These are phyloP conservation scores for Synanthedon formicaeformis DNA, from an alignment of 2,888 invertebrate species.

Conservation along the genomic window DNA sequence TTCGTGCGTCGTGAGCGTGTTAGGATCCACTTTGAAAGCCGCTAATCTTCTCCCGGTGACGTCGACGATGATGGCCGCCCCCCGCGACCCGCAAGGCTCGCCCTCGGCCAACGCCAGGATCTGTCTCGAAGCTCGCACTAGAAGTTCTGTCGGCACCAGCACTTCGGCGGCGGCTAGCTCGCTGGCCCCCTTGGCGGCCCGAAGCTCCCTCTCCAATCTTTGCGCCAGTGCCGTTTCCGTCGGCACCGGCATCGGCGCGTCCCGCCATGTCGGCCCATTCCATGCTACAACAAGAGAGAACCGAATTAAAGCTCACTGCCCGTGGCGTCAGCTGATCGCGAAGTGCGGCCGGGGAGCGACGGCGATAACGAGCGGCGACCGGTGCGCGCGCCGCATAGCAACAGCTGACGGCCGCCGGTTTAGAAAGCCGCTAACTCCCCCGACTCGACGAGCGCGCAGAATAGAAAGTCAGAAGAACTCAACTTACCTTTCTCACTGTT, in stretches of 20 bases:
- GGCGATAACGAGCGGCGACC: slow-evolving; percentile 1
- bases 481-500: slow-evolving; percentile 79
- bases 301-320: slow-evolving; percentile 41
- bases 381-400: slow-evolving; percentile 61
- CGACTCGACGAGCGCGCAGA: slow-evolving; percentile 21
- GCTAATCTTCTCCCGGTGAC: slow-evolving; percentile 84
- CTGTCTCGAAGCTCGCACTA: slow-evolving; percentile 82
- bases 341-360: slow-evolving; percentile 13
- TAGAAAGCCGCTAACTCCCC: slow-evolving; percentile 55
- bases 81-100: slow-evolving; percentile 90
- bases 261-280: slow-evolving; percentile 60
- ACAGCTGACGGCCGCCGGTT: slow-evolving; percentile 40
- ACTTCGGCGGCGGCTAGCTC: slow-evolving; percentile 88
- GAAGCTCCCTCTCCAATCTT: slow-evolving; percentile 81
- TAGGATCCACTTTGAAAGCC: slow-evolving; percentile 86
- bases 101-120: slow-evolving; percentile 86
- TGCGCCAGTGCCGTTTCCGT: slow-evolving; percentile 78
- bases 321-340: slow-evolving; percentile 49
- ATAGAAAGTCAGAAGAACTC: slow-evolving; percentile 60
- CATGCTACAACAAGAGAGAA: slow-evolving; percentile 51
- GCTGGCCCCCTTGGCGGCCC: slow-evolving; percentile 82
- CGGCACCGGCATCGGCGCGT: slow-evolving; percentile 62
- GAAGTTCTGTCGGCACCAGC: slow-evolving; percentile 84
- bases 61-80: slow-evolving; percentile 87
- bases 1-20: slow-evolving; percentile 91